These are phyloP conservation scores for Sanderia malayensis DNA, from an alignment of 30 jellyfish, hydroid and myxozoan species.

Conservation along the genomic window DNA sequence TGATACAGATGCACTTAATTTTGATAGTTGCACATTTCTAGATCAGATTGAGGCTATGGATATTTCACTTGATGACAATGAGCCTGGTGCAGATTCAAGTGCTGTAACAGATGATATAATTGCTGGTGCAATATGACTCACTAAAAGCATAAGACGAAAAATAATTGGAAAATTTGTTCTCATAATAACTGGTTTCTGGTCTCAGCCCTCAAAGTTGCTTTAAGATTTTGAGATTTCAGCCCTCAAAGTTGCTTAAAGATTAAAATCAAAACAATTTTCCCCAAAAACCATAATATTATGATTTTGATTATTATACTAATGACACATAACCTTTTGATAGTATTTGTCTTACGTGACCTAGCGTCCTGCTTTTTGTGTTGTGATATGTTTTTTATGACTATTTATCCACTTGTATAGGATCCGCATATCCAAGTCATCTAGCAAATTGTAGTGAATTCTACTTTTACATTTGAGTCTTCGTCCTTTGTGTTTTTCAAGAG, in stretches of 20 bases:
- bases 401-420: constrained; percentile 16
- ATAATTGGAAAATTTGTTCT: too few species aligned
- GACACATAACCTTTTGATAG: background rate
- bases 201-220: too few species aligned
- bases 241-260: too few species aligned
- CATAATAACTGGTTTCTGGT: too few species aligned
- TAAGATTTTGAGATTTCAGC: too few species aligned
- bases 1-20: background rate
- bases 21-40: constrained; percentile 6
- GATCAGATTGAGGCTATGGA: constrained; percentile 6
- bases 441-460: background rate
- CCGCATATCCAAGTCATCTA: constrained; percentile 14
- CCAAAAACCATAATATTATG: too few species aligned
- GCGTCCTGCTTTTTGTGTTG: background rate
- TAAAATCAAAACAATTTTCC: too few species aligned
- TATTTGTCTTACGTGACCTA: background rate
- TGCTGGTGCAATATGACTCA: too few species aligned
- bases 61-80: background rate
- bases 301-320: background rate
- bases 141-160: too few species aligned
- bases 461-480: background rate
- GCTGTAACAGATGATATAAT: background rate
- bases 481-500: background rate
- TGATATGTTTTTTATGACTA: background rate
- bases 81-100: background rate